These are phyloP conservation scores for Zygothrica quintamaculata DNA, from an alignment of 2,888 invertebrate species.

Conservation along the genomic window DNA sequence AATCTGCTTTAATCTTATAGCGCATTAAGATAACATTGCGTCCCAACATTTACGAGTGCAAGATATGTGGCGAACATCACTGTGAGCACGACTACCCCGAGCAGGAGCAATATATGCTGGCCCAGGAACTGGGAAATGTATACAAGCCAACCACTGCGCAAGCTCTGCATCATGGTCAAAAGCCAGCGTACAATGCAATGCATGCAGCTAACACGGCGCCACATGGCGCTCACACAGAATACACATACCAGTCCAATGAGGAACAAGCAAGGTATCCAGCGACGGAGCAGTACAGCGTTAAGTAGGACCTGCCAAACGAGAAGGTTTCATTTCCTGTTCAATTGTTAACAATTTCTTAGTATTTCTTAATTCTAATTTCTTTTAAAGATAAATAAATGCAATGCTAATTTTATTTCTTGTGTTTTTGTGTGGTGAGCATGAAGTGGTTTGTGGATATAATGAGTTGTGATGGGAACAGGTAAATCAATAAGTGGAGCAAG, in stretches of 20 bases:
- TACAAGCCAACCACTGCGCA: slow-evolving; percentile 68
- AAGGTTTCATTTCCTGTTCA: slow-evolving; percentile 39
- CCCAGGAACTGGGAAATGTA: slow-evolving; percentile 82
- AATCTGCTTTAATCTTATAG: slow-evolving; percentile 83
- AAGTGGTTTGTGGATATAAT: too few relatives aligned
- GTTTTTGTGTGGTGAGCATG: slow-evolving; percentile 16
- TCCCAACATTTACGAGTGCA: slow-evolving; percentile 91
- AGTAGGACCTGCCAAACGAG: slow-evolving; percentile 31
- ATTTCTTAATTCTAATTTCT: slow-evolving; percentile 60
- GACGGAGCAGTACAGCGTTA: slow-evolving; percentile 43
- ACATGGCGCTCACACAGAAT: slow-evolving; percentile 53
- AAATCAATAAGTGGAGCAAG: slow-evolving; percentile 7
- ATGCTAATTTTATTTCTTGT: slow-evolving; percentile 28
- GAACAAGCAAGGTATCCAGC: slow-evolving; percentile 35
- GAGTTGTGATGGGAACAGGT: not conserved
- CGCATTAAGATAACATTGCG: slow-evolving; percentile 91
- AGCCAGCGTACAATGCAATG: slow-evolving; percentile 74
- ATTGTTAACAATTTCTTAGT: slow-evolving; percentile 56
- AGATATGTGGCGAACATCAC: slow-evolving; percentile 90
- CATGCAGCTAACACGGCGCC: slow-evolving; percentile 52
- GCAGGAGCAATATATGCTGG: slow-evolving; percentile 85
- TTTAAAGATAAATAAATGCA: slow-evolving; percentile 58
- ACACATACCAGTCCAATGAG: slow-evolving; percentile 57
- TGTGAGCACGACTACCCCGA: slow-evolving; percentile 88
- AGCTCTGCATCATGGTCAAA: slow-evolving; percentile 48